Evolutionary conservation across 2,797 vertebrate genomes (phyloP), one percentile per base, ranked within the genome.

Genomic region (Calcarius lapponicus): DNA sequence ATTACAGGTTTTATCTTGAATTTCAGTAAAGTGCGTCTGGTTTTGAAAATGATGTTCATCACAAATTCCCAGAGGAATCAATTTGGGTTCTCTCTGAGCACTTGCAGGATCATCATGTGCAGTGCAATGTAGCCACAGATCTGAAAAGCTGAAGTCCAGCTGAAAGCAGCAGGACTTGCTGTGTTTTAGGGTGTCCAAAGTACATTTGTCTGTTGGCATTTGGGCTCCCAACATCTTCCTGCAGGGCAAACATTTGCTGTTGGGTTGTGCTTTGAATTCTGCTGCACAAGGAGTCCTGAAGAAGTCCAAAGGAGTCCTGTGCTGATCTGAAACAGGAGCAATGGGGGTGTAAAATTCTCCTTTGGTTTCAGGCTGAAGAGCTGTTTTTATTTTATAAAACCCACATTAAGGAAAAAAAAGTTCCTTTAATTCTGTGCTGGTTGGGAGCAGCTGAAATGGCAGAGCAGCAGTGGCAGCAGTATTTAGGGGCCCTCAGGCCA

Each of bases 361-460:
- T 94, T 87, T 90, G 78, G 26, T 93, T 92, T 84, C 72, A 66
- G 78, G 69, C 76, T 61, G 72, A 91, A 79, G 70, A 67, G 38
- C 67, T 84, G 79, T 9, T 91, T 95, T 93, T 90, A 76, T 90
- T 94, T 91, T 92, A 75, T 32, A 86, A 94, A 96, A 86, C 72
- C 75, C 83, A 93, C 80, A 80, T 67, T 75, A 90, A 90, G 84
- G 57, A 4, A 65, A 58, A 75, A 86, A 60, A 29, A 0, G 2
- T 58, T 94, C 57, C 86, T 91, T 95, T 90, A 79, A 78, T 88
- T 93, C 88, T 86, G n/a, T 67, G 18, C 50, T 81, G 84, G 76
- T 66, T 80, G 71, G 80, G 67, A 88, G 17, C 60, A 90, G 78
- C 86, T 94, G 87, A 96, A 94, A 40, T 81, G 40, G 82, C 71